Conservation (phyloP, 2,797 vertebrate species). For the Mycteria americana region DNA sequence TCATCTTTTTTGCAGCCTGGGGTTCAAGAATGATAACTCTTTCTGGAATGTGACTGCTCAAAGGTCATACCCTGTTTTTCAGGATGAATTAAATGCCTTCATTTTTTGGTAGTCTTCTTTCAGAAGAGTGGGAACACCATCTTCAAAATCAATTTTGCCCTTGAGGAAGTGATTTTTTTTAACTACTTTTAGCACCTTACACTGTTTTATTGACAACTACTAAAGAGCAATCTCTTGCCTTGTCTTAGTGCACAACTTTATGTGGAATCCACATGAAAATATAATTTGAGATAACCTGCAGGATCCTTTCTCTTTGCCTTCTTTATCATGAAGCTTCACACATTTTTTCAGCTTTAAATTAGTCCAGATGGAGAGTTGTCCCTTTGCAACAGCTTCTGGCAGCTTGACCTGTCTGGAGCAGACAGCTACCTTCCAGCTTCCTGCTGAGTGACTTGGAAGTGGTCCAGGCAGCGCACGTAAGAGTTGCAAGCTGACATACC, state of each 20-base stretch:
- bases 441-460: background rate
- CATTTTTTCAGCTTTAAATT: background rate
- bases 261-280: background rate
- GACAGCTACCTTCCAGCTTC: background rate
- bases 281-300: background rate
- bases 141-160: background rate
- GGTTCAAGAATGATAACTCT: background rate
- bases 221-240: background rate
- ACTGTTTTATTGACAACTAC: background rate
- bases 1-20: background rate
- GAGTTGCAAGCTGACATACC: background rate
- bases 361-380: background rate
- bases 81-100: background rate
- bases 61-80: background rate
- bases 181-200: background rate
- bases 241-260: background rate
- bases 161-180: background rate
- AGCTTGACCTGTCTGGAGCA: background rate
- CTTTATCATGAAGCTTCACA: background rate
- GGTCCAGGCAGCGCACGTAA: fast-evolving
- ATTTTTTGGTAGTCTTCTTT: background rate
- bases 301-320: background rate
- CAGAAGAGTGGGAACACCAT: background rate
- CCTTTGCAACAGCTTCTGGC: background rate
- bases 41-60: background rate